phyloP scores from a whole-genome alignment of 2,113 vertebrate species.

The Spermophilus dauricus region DNA sequence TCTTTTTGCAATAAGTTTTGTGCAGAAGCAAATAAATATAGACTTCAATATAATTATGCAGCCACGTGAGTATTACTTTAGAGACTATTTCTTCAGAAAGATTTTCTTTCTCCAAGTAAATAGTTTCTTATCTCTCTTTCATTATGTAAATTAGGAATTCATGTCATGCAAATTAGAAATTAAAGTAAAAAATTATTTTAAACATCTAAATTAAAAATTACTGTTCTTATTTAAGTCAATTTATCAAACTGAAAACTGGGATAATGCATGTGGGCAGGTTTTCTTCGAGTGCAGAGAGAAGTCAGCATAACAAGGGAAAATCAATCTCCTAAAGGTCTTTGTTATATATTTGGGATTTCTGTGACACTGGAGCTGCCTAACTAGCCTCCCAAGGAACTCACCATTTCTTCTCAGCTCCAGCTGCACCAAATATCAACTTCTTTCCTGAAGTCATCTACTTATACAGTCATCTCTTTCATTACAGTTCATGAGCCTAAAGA shows the following conservation, averaged over 20 bases:
- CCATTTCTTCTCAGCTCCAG: not conserved
- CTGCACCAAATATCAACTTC: not conserved
- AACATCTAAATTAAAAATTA: too few species aligned
- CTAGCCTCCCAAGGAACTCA: not conserved
- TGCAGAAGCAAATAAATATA: not conserved
- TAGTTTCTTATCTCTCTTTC: conserved; percentile 18
- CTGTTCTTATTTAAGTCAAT: not conserved
- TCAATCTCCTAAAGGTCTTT: not conserved
- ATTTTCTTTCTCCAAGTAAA: conserved; percentile 44
- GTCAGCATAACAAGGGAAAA: not conserved
- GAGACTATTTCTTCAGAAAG: not conserved
- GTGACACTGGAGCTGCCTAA: not conserved
- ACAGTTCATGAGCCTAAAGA: not conserved
- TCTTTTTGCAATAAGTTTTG: not conserved
- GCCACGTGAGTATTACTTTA: not conserved
- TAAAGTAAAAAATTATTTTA: not conserved
- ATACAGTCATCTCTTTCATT: not conserved
- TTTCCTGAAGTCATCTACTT: not conserved
- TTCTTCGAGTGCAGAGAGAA: not conserved
- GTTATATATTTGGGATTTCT: not conserved
- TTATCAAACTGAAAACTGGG: conserved; percentile 18
- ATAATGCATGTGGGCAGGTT: not conserved
- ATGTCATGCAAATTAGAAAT: not conserved
- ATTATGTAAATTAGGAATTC: not conserved
- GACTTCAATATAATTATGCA: not conserved